Conservation (phyloP, 2,797 vertebrate genomes). For the Clamator glandarius region DNA sequence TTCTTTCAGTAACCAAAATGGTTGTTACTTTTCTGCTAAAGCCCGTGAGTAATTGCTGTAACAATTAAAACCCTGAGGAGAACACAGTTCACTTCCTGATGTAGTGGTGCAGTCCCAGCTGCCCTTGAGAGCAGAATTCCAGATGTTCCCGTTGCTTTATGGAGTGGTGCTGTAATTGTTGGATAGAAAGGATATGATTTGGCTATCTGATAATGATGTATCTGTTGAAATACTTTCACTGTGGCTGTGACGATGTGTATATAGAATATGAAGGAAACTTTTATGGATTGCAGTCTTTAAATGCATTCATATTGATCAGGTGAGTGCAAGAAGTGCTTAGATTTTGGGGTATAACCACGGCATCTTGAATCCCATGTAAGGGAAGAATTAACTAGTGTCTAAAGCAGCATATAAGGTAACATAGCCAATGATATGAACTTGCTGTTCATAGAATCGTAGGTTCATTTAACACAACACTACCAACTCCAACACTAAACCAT, state of each 20-base stretch:
- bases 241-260: background rate
- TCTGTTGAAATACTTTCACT: background rate
- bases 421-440: background rate
- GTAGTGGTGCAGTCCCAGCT: conserved; percentile 13
- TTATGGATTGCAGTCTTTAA: background rate
- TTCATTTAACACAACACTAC: background rate
- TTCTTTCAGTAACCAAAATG: background rate
- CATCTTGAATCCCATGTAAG: background rate
- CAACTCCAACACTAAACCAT: background rate
- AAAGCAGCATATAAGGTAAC: background rate
- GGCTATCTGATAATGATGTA: conserved; percentile 18
- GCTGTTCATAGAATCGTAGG: background rate
- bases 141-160: conserved; percentile 43
- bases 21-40: background rate
- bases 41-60: background rate
- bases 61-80: background rate
- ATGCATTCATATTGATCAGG: background rate
- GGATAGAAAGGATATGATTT: conserved; percentile 47
- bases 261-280: background rate
- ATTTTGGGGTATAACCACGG: background rate
- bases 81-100: conserved; percentile 31
- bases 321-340: background rate
- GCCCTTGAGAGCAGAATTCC: background rate
- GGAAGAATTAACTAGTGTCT: background rate
- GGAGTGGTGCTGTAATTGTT: conserved; percentile 20